These are phyloP conservation scores for Pseudois nayaur DNA, from an alignment of 2,113 vertebrate genomes.

Conservation along the genomic window DNA sequence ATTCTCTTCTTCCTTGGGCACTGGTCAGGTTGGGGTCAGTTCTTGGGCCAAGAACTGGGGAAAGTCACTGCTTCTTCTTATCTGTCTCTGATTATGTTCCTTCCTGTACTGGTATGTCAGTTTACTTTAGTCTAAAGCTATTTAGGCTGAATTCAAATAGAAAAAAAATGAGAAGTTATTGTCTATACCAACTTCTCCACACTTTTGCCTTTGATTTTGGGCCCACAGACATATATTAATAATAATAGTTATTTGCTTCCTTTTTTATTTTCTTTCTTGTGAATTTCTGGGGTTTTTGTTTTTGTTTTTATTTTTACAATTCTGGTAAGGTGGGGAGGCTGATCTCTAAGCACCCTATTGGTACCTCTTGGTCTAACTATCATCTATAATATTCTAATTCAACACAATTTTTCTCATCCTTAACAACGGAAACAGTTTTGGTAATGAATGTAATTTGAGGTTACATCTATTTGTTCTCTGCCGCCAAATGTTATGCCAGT, in stretches of 20 bases:
- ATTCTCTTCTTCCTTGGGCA: neutral
- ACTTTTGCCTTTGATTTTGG: neutral
- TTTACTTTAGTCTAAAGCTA: neutral
- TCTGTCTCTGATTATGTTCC: neutral
- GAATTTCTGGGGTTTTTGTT: neutral
- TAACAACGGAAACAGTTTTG: neutral
- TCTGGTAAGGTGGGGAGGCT: neutral
- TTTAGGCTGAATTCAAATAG: neutral
- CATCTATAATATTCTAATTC: neutral
- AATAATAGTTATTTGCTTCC: neutral
- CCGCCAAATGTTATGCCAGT: constrained; percentile 25
- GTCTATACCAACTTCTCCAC: neutral
- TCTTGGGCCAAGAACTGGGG: neutral
- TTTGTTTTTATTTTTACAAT: neutral
- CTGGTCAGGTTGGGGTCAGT: neutral
- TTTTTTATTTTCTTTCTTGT: neutral
- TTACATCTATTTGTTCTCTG: constrained; percentile 49
- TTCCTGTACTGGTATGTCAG: neutral
- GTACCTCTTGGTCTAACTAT: neutral
- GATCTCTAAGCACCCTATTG: neutral
- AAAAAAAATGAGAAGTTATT: neutral
- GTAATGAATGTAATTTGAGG: constrained; percentile 34
- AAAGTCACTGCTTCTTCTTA: neutral
- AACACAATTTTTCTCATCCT: neutral
- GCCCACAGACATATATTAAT: neutral